Base-by-base conservation (phyloP, 2,113 vertebrate species). In the Mobula birostris region DNA sequence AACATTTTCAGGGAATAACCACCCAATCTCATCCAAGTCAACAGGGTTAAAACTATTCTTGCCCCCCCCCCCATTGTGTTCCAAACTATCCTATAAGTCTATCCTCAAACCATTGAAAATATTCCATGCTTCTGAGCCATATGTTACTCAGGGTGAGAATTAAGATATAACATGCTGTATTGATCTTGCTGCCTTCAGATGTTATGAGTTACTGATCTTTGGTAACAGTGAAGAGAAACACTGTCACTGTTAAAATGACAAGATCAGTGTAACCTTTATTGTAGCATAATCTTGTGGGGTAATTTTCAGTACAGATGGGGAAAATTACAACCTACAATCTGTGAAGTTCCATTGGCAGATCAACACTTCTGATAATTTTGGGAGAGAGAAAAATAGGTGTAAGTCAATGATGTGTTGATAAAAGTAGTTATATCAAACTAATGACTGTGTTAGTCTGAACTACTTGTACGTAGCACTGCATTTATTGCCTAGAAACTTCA, bases 301-400 rank as follows among this genome's bases (percentile, higher is more conserved):
- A 66, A 90, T 90, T 90, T 90, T 90, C 61, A 66, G 7, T n/a
- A 66, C 48, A 68, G 85, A 32, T 90, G 61, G 58, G 58, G 85
- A 66, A 66, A 61, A 90, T 90, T 90, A 66, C 85, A 90, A 29
- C 61, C 85, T 90, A 66, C 85, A 90, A n/a, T 66, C 29, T 90
- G 85, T 90, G 63, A 90, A 90, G 85, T 36, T 68, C n/a, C 58
- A 66, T 66, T 90, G 14, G 2, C 58, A 90, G 85, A 32, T 90
- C 63, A 32, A 90, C 85, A 90, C n/a, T n/a, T 66, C 29, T 36
- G 61, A 63, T 68, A 90, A 32, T n/a, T 7, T 66, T 90, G 61
- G 61, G 61, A n/a, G n/a, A n/a, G 61, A 61, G 29, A 90, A 61
- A 66, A 90, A 66, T 87, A 90, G 85, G 29, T 90, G 61, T 29